phyloP scores from a whole-genome alignment of 64 coral and sea anemone genomes.

The Hydrozoanthus tunicans region DNA sequence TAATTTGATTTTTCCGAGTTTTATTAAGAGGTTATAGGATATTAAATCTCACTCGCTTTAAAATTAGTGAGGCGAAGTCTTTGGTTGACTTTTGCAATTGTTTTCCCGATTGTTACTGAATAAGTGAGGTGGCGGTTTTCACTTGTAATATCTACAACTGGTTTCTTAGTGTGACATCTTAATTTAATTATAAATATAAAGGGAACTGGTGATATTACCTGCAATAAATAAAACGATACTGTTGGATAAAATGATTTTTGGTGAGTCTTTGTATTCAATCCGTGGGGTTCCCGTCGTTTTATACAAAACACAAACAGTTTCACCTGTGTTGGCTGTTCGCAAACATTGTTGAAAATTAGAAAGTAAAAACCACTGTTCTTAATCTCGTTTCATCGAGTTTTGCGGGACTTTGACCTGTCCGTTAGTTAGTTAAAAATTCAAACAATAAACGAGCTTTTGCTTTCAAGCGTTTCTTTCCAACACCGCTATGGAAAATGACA shows the following conservation, averaged over 20 bases:
- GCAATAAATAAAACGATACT: slow-evolving; percentile 65
- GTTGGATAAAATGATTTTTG: slow-evolving; percentile 50
- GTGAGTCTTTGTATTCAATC: slow-evolving; percentile 11
- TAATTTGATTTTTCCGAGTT: slow-evolving; percentile 62
- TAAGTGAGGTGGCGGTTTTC: slow-evolving; percentile 48
- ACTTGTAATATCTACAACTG: slow-evolving; percentile 50
- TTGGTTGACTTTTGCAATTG: slow-evolving; percentile 60
- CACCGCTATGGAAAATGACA: slow-evolving; percentile 37
- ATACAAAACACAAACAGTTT: slow-evolving; percentile 5
- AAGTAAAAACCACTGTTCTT: slow-evolving; percentile 4
- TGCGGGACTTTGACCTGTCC: slow-evolving; percentile 26
- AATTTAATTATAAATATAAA: slow-evolving; percentile 69
- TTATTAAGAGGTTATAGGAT: slow-evolving; percentile 63
- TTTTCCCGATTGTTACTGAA: slow-evolving; percentile 26
- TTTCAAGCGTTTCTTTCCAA: slow-evolving; percentile 24
- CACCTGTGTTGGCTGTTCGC: slow-evolving; percentile 36
- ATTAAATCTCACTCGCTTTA: slow-evolving; percentile 58
- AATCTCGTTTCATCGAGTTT: slow-evolving; percentile 39
- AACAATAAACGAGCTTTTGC: slow-evolving; percentile 55
- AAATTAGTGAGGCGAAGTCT: slow-evolving; percentile 43
- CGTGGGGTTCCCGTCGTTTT: slow-evolving; percentile 40
- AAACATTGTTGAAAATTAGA: slow-evolving; percentile 23
- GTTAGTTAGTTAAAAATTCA: slow-evolving; percentile 67
- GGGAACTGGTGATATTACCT: slow-evolving; percentile 56
- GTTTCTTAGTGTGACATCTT: slow-evolving; percentile 42